Conservation (phyloP, 2,888 invertebrate genomes). For the Prenolepis imparis region DNA sequence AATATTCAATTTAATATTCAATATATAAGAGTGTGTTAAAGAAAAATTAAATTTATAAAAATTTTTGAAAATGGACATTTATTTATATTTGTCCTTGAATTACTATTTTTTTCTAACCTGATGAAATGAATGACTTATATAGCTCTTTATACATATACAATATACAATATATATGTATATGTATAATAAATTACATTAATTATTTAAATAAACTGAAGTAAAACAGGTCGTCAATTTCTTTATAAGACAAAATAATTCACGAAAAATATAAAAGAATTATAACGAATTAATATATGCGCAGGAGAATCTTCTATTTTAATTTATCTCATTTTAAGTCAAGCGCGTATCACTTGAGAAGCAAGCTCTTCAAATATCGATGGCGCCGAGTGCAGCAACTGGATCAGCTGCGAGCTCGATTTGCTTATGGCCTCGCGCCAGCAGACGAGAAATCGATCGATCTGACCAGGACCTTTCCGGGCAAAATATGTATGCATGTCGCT, state of each 20-base stretch:
- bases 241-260: neutral
- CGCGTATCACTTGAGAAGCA: neutral
- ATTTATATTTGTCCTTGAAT: neutral
- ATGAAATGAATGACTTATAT: neutral
- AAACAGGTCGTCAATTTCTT: neutral
- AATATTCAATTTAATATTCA: neutral
- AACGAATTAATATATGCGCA: neutral
- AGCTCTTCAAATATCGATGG: conserved; percentile 23
- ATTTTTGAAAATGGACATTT: neutral
- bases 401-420: conserved; percentile 56
- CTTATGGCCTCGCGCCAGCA: conserved; percentile 9
- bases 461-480: conserved; percentile 26
- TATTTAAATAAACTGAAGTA: neutral
- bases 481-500: conserved; percentile 27
- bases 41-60: neutral
- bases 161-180: too few species aligned
- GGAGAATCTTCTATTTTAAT: conserved; percentile 1
- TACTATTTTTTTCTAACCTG: neutral
- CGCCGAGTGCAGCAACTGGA: conserved; percentile 38
- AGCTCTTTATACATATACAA: neutral
- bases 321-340: neutral
- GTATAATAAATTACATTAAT: neutral
- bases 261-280: neutral
- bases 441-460: conserved; percentile 74
- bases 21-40: neutral